Conservation (phyloP, 2,888 invertebrate species). For the Desoria tigrina region DNA sequence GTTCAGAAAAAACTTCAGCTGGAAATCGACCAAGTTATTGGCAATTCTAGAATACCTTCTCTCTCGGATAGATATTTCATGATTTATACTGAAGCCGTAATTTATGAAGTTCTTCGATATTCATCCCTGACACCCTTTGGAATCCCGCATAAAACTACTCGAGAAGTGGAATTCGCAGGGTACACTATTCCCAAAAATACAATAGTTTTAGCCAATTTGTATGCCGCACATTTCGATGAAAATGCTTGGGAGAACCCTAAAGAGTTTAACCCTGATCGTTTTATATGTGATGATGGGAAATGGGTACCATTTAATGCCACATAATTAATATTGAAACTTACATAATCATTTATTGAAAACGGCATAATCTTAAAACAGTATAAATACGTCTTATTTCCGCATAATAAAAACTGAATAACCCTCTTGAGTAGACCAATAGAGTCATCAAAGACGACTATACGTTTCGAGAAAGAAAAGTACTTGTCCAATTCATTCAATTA, state of each 20-base stretch:
- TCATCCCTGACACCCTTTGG: not conserved
- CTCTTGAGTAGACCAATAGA: too few relatives aligned
- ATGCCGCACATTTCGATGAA: not conserved
- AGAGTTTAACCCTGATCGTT: not conserved
- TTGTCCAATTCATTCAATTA: too few relatives aligned
- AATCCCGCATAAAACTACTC: not conserved
- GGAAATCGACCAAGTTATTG: not conserved
- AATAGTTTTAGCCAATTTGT: not conserved
- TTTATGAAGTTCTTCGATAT: not conserved
- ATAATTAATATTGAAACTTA: too few relatives aligned
- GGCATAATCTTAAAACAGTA: too few relatives aligned
- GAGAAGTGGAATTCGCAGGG: not conserved
- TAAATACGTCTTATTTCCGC: too few relatives aligned
- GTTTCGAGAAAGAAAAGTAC: too few relatives aligned
- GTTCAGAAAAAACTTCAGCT: constrained; percentile 9
- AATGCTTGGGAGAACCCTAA: constrained; percentile 4
- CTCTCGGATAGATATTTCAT: not conserved
- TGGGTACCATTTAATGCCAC: too few relatives aligned
- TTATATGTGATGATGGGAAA: too few relatives aligned
- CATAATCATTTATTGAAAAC: too few relatives aligned
- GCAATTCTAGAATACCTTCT: not conserved
- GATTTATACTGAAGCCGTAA: not conserved
- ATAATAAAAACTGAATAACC: too few relatives aligned
- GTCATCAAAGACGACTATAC: too few relatives aligned
- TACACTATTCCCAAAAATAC: constrained; percentile 4